These are phyloP conservation scores for Chinchilla lanigera DNA, from an alignment of 2,113 vertebrate species.

Conservation along the genomic window DNA sequence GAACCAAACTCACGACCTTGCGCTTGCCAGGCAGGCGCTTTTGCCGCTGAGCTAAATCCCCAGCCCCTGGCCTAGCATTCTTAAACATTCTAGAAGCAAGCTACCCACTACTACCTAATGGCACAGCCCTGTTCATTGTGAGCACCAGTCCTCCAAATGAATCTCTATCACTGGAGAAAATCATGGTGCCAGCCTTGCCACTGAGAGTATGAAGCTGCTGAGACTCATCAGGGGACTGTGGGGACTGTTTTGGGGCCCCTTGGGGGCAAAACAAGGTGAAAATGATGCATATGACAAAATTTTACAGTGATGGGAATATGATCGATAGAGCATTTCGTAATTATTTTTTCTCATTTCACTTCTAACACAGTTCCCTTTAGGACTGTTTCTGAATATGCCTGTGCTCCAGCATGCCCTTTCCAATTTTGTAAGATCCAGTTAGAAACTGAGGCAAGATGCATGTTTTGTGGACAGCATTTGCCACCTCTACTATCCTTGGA, in stretches of 20 bases:
- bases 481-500: background rate
- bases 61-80: background rate
- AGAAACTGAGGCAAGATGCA: background rate
- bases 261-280: background rate
- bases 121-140: background rate
- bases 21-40: no score
- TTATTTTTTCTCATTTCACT: background rate
- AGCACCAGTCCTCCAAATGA: accelerated
- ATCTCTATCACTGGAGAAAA: background rate
- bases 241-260: background rate
- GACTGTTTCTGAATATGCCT: accelerated
- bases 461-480: background rate
- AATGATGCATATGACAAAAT: background rate
- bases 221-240: accelerated
- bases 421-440: background rate
- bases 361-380: accelerated
- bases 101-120: accelerated
- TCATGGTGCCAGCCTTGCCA: background rate
- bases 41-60: no score
- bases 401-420: background rate
- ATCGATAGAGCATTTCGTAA: background rate
- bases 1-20: no score
- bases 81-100: background rate
- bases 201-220: accelerated
- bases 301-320: background rate